Evolutionary conservation across 2,797 vertebrate genomes (phyloP), one percentile per base, ranked within the genome.

Genomic region (Brotula barbata): DNA sequence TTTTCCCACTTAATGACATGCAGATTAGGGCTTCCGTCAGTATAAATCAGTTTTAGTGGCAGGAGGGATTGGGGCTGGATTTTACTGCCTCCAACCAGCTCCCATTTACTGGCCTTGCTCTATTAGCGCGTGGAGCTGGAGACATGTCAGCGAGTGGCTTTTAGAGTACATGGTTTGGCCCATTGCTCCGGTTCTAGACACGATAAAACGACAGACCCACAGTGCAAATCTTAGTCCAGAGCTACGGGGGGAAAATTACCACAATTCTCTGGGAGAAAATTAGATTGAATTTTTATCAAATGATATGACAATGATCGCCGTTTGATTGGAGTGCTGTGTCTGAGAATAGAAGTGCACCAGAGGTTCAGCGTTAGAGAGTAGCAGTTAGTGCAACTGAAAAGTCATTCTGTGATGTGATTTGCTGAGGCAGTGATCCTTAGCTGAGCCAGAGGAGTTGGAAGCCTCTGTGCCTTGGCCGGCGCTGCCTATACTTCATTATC

Each of bases 1-100:
- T 92, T 94, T 93, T 89, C 88, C 90, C 78, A 86, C 90, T 92
- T 95, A 97, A 95, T 8, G 90, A 94, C 92, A 94, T 95, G 93
- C 93, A 95, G 94, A 98, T 96, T 92, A 95, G 92, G 88, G 84
- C 92, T 91, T 82, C 78, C 88, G 86, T 91, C 87, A 87, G 89
- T 89, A 91, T 96, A 95, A 96, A 97, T 98, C 96, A 94, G 90
- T 93, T 95, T 95, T 94, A 95, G 90, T 90, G 92, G 90, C 91
- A 87, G 91, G 87, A 85, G 89, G 90, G 88, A 91, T 64, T 61
- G 25, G 50, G 70, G 54, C 37, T 56, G 50, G 39, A 50, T 86
- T 90, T 90, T 88, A 91, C 80, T 80, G 73, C 76, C 80, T 47
- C 68, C 71, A 48, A 39, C 61, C 62, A 65, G 69, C 77, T 58